A percentile compares a stretch with the other conserved stretches of the same genome.
Conservation (phyloP, 2,797 vertebrate species). For the Enteromius radiatus region DNA sequence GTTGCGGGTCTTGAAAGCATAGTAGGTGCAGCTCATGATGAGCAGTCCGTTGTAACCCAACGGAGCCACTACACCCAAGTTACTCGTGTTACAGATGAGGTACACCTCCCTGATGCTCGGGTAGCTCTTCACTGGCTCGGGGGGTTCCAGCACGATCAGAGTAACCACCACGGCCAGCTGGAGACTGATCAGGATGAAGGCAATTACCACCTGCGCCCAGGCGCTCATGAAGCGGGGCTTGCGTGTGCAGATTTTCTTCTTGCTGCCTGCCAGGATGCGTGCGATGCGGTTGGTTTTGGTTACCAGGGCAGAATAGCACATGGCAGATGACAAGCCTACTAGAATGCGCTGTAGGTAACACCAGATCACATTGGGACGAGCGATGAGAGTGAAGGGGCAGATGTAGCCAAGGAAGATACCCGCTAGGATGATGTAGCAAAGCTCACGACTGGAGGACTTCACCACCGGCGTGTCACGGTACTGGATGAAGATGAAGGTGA, state of each 20-base stretch:
- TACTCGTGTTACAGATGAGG: slow-evolving; percentile 99
- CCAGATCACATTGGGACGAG: slow-evolving; percentile 89
- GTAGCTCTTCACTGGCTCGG: slow-evolving; percentile 92
- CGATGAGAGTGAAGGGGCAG: slow-evolving; percentile 96
- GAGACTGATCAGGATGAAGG: slow-evolving; percentile 91
- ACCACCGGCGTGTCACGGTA: slow-evolving; percentile 98
- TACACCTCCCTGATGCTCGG: slow-evolving; percentile 97
- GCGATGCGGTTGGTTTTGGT: slow-evolving; percentile 99
- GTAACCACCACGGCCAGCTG: slow-evolving; percentile 93
- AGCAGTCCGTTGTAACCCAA: slow-evolving; percentile 97
- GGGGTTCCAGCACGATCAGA: slow-evolving; percentile 94
- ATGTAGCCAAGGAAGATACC: slow-evolving; percentile 97
- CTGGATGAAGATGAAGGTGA: slow-evolving; percentile 96
- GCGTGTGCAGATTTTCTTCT: slow-evolving; percentile 98
- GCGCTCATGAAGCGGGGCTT: slow-evolving; percentile 99
- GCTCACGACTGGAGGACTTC: slow-evolving; percentile 96
- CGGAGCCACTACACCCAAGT: slow-evolving; percentile 93
- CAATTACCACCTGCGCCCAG: slow-evolving; percentile 96
- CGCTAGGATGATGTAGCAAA: slow-evolving; percentile 96
- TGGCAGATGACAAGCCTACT: slow-evolving; percentile 95
- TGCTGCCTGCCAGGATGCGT: slow-evolving; percentile 96
- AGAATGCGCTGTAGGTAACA: slow-evolving; percentile 97
- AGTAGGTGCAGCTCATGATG: slow-evolving; percentile 99
- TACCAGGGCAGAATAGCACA: slow-evolving; percentile 97
- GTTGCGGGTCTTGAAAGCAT: slow-evolving; percentile 98